Evolutionary conservation across 2,797 vertebrate species (phyloP).

Genomic region (Simalia tracyae): DNA sequence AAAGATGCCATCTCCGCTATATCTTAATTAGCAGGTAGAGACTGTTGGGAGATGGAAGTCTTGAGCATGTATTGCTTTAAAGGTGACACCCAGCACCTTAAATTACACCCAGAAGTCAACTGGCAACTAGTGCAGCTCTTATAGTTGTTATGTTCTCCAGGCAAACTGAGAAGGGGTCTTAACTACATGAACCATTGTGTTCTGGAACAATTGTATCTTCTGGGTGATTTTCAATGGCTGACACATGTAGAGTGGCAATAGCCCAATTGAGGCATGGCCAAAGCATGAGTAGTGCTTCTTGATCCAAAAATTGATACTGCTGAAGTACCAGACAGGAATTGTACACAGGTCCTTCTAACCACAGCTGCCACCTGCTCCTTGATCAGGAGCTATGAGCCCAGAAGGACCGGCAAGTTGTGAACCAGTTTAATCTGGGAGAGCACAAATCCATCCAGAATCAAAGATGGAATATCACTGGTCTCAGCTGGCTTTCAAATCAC

Average conservation of each 20-base stretch:
- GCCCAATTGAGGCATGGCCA: neutral
- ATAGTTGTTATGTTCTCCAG: neutral
- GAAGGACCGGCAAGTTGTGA: neutral
- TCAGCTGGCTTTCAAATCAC: neutral
- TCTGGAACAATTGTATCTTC: neutral
- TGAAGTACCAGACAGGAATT: neutral
- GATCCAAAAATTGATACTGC: neutral
- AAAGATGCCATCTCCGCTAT: neutral
- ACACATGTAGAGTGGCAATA: neutral
- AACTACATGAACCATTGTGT: neutral
- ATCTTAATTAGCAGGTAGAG: neutral
- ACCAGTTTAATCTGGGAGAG: neutral
- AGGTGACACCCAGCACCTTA: neutral
- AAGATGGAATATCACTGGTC: neutral
- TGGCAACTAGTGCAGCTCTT: neutral
- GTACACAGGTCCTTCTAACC: neutral
- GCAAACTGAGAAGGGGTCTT: neutral
- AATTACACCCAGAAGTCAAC: neutral
- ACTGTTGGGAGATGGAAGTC: neutral
- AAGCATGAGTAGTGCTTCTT: neutral
- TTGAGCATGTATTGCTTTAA: neutral
- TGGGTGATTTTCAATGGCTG: neutral
- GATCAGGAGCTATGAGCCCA: neutral
- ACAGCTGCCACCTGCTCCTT: neutral
- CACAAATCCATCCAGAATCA: neutral